These are phyloP conservation scores for Coelogynopora nodosa DNA, from an alignment of 2,888 invertebrate species.

Conservation along the genomic window DNA sequence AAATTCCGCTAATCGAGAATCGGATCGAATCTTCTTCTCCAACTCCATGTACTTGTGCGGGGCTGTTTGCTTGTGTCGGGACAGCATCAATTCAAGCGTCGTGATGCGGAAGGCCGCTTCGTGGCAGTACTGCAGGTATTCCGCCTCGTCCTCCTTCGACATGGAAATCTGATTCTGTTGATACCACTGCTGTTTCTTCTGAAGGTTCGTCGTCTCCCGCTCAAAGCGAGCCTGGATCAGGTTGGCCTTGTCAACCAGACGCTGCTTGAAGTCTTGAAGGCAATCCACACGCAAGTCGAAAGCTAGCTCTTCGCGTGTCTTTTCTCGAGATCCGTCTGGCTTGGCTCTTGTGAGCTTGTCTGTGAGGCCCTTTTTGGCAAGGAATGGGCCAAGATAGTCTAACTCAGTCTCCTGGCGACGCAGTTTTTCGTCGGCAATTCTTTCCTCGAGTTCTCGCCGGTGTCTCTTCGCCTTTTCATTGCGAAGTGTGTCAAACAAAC, in stretches of 20 bases:
- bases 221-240: constrained; percentile 62
- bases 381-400: constrained; percentile 62
- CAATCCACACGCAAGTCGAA: constrained; percentile 59
- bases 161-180: constrained; percentile 62
- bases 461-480: constrained; percentile 62
- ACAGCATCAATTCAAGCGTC: constrained; percentile 60
- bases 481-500: constrained; percentile 60
- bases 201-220: constrained; percentile 61
- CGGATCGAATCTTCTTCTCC: constrained; percentile 56
- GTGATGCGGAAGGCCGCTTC: constrained; percentile 62
- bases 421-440: constrained; percentile 55
- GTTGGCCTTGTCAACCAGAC: constrained; percentile 62
- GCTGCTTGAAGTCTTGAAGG: constrained; percentile 55
- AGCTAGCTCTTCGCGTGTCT: constrained; percentile 55
- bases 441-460: constrained; percentile 49
- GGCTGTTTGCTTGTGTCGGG: constrained; percentile 62
- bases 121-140: constrained; percentile 61
- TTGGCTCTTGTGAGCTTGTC: neutral
- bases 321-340: constrained; percentile 57
- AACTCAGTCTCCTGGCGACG: constrained; percentile 59
- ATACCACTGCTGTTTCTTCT: constrained; percentile 62
- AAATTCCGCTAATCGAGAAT: constrained; percentile 55
- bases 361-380: constrained; percentile 53
- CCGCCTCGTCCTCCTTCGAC: constrained; percentile 62
- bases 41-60: constrained; percentile 61